Evolutionary conservation across 2,888 invertebrate species (phyloP), one percentile per base, ranked within the genome.

Genomic region (Petrolisthes cinctipes): DNA sequence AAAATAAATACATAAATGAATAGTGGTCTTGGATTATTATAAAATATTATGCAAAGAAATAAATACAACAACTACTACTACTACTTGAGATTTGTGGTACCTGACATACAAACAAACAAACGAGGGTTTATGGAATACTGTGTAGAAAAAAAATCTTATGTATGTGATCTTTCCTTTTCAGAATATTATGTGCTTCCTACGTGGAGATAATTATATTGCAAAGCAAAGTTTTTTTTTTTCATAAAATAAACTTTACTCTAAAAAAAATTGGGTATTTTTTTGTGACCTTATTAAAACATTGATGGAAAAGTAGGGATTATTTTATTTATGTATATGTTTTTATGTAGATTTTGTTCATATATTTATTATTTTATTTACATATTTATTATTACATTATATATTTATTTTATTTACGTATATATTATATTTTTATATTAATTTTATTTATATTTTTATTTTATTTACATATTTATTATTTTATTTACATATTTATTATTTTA

Each of bases 101-200:
- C 37, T 37, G 37, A 37, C 37, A 37, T 37, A 37, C 37, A 37
- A 37, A 37, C 37, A 37, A 37, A 37, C 54, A 81, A 81, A 20
- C 54, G 17, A 57, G 23, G 53, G n/a, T 23, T 78, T 37, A 51
- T 37, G 53, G 37, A 14, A 20, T 80, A 23, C 14, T 84, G 75
- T 51, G 66, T 57, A 66, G 73, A 85, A 66, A 68, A 80, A 80
- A 68, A 57, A 23, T 71, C 11, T 56, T 68, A 37, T 54, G 71
- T 54, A 37, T 83, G 61, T 86, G 78, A 87, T 87, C 87, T 87
- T 87, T 87, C 87, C 87, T 87, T 87, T 87, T 87, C 87, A 83
- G 79, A 82, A 53, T 86, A 37, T 66, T 87, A 73, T 83, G 87
- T 83, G 83, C 83, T 83, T 83, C 83, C 83, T 85, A 9, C n/a